These are phyloP conservation scores for Morone saxatilis DNA, from an alignment of 2,113 vertebrate species.

Conservation along the genomic window DNA sequence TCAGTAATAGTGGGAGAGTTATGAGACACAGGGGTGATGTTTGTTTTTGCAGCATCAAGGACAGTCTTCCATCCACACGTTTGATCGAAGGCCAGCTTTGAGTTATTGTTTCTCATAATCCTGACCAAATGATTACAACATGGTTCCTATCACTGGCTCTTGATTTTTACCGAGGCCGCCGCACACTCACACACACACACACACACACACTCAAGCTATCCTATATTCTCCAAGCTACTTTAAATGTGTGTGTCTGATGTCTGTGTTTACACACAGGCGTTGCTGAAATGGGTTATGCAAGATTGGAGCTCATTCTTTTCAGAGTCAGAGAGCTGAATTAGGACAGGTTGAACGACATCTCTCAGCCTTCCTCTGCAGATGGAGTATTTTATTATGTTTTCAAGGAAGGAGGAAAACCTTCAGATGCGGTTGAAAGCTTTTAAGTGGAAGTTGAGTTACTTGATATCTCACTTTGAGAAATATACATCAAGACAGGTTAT, in stretches of 20 bases:
- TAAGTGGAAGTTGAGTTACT: no score
- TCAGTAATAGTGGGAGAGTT: constrained; percentile 80
- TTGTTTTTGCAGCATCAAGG: constrained; percentile 77
- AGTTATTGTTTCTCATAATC: constrained; percentile 83
- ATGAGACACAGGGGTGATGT: constrained; percentile 80
- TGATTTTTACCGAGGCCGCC: constrained; percentile 43
- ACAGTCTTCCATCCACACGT: constrained; percentile 57
- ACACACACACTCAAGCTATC: not conserved
- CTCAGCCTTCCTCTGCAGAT: no score
- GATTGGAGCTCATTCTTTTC: constrained; percentile 1
- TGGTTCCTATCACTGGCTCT: constrained; percentile 40
- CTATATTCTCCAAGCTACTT: constrained; percentile 21
- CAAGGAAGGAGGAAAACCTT: not conserved
- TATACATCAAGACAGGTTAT: no score
- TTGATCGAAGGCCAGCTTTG: constrained; percentile 71
- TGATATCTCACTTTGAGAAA: no score
- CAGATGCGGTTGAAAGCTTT: no score
- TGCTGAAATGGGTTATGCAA: not conserved
- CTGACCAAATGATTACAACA: constrained; percentile 66
- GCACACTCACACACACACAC: not conserved
- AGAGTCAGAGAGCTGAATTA: constrained; percentile 12
- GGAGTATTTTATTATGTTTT: not conserved
- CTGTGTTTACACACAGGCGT: constrained; percentile 2
- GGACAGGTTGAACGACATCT: not conserved
- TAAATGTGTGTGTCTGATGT: constrained; percentile 15